A percentile compares a stretch with the other conserved stretches of the same genome.
Evolutionary conservation across 2,888 invertebrate species (phyloP).

Genomic region (Microctonus hyperodae): DNA sequence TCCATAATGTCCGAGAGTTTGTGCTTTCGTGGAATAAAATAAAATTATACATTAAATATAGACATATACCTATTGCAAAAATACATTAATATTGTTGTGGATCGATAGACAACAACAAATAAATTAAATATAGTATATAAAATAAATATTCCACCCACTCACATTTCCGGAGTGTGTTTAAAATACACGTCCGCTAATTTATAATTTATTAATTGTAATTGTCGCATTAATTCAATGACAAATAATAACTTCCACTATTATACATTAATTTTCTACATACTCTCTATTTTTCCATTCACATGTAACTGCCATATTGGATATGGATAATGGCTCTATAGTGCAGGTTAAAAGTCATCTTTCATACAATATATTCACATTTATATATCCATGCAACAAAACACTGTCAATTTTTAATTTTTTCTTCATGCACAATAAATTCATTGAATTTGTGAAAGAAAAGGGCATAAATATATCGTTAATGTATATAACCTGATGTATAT

Average conservation of each 20-base stretch:
- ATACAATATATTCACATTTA: background rate
- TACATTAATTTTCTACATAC: too few relatives aligned
- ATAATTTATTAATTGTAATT: slow-evolving; percentile 21
- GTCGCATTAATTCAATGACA: slow-evolving; percentile 16
- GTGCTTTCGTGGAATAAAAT: slow-evolving; percentile 37
- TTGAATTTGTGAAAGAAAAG: background rate
- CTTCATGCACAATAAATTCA: background rate
- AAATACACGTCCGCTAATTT: slow-evolving; percentile 16
- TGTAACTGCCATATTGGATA: too few relatives aligned
- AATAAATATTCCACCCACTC: too few relatives aligned
- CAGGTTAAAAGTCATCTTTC: background rate
- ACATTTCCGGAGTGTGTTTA: too few relatives aligned
- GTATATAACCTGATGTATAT: too few relatives aligned
- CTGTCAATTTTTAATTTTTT: background rate
- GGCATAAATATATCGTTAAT: slow-evolving; percentile 1
- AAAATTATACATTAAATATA: slow-evolving; percentile 31
- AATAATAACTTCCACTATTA: background rate
- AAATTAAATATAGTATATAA: slow-evolving; percentile 7
- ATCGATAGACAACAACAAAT: slow-evolving; percentile 27
- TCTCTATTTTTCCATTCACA: too few relatives aligned
- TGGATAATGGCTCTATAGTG: too few relatives aligned
- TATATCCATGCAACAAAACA: background rate
- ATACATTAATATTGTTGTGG: slow-evolving; percentile 14
- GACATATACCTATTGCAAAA: background rate
- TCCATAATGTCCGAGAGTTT: slow-evolving; percentile 33